A percentile compares a stretch with the other conserved stretches of the same genome.
Evolutionary conservation across 2,797 vertebrate species (phyloP).

Genomic region (Mus spretus): DNA sequence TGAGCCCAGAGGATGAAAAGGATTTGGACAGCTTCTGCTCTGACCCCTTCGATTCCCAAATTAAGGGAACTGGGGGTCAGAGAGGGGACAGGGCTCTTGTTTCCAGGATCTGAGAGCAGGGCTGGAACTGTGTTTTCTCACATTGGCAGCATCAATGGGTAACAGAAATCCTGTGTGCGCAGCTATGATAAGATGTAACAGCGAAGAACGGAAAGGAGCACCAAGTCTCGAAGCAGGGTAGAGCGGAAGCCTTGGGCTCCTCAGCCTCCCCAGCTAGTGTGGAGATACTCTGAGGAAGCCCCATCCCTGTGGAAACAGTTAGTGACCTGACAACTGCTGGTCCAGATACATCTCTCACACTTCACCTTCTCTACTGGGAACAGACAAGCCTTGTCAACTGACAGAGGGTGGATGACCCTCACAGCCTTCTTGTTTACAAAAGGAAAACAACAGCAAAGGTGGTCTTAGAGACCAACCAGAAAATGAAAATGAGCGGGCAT

Average conservation of each 20-base stretch:
- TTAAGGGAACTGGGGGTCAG: conserved; percentile 27
- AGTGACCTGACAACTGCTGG: neutral
- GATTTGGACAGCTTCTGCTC: neutral
- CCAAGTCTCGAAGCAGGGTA: accelerated
- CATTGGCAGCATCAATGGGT: neutral
- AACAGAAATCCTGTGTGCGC: neutral
- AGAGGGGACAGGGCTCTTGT: neutral
- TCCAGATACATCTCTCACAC: neutral
- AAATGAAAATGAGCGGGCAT: neutral
- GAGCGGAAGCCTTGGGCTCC: neutral
- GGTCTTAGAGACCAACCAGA: neutral
- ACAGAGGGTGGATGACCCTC: neutral
- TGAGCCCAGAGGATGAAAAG: neutral
- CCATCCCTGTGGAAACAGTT: neutral
- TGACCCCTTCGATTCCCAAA: neutral
- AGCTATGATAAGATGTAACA: neutral
- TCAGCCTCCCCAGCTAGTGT: neutral
- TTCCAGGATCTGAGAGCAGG: neutral
- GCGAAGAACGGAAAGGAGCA: conserved; percentile 1
- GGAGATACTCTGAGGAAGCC: neutral
- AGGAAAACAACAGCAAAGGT: conserved; percentile 7
- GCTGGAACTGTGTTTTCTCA: neutral
- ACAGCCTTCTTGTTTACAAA: neutral
- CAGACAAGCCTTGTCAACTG: neutral
- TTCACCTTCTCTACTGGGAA: conserved; percentile 10